phyloP scores from a whole-genome alignment of 2,888 invertebrate species.

The Operophtera brumata region DNA sequence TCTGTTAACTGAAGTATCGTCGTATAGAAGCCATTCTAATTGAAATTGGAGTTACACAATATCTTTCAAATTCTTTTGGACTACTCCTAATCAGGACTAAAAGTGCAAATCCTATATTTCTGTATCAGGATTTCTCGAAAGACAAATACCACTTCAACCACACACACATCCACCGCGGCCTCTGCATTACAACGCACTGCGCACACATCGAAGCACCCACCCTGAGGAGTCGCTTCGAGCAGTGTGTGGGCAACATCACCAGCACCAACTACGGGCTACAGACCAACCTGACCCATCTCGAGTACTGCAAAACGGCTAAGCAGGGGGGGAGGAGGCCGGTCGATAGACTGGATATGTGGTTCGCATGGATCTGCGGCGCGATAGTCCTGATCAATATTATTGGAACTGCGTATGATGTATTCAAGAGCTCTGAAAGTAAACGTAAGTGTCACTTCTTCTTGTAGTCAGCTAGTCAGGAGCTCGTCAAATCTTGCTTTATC shows the following conservation, averaged over 20 bases:
- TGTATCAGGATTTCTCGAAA: constrained; percentile 46
- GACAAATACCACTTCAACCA: constrained; percentile 53
- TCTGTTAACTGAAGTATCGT: too few species aligned
- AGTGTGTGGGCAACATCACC: constrained; percentile 44
- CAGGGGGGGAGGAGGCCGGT: constrained; percentile 5
- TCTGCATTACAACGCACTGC: constrained; percentile 50
- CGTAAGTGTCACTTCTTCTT: constrained; percentile 35
- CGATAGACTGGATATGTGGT: constrained; percentile 36
- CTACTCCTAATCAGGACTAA: too few species aligned
- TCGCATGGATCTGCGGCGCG: constrained; percentile 31
- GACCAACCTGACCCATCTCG: constrained; percentile 39
- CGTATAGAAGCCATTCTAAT: too few species aligned
- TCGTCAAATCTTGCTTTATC: too few species aligned
- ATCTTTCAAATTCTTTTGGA: too few species aligned
- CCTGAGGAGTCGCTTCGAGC: constrained; percentile 39
- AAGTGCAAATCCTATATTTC: not conserved
- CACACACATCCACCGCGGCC: constrained; percentile 54
- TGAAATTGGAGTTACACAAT: too few species aligned
- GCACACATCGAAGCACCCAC: constrained; percentile 25
- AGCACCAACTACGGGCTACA: constrained; percentile 35
- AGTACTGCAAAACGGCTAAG: constrained; percentile 40
- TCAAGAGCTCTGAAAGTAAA: constrained; percentile 30
- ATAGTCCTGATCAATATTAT: constrained; percentile 43
- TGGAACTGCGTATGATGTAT: constrained; percentile 51
- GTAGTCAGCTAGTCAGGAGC: not conserved